phyloP scores from a whole-genome alignment of 2,888 invertebrate genomes.

The Plemyria rubiginata region DNA sequence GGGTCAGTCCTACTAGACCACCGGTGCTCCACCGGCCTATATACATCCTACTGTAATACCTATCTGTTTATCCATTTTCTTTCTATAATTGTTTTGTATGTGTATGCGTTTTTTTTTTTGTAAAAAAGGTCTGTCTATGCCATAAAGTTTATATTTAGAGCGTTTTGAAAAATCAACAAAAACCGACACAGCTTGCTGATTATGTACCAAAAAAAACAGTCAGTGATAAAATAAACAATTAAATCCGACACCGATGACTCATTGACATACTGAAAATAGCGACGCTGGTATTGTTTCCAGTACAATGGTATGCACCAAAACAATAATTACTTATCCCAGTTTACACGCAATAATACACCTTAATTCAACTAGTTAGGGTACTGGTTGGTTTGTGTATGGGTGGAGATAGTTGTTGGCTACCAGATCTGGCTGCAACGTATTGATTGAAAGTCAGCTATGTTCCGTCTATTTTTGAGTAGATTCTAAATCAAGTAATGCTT shows the following conservation, averaged over 20 bases:
- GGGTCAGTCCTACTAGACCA: too few species aligned
- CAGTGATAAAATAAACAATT: slow-evolving; percentile 39
- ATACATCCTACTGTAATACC: too few species aligned
- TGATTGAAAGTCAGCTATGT: slow-evolving; percentile 19
- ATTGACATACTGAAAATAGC: slow-evolving; percentile 61
- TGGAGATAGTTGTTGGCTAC: slow-evolving; percentile 23
- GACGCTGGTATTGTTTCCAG: slow-evolving; percentile 55
- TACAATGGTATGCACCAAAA: slow-evolving; percentile 43
- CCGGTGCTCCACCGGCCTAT: too few species aligned
- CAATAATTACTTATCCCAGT: slow-evolving; percentile 26
- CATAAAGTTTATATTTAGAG: too few species aligned
- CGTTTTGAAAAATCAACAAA: not conserved
- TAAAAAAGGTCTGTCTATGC: too few species aligned
- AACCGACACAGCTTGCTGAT: not conserved
- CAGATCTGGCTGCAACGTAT: slow-evolving; percentile 16
- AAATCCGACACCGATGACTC: slow-evolving; percentile 55
- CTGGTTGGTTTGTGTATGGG: slow-evolving; percentile 6
- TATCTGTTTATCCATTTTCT: too few species aligned
- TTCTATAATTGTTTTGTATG: too few species aligned
- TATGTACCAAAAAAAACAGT: slow-evolving; percentile 17
- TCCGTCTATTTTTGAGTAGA: slow-evolving; percentile 6
- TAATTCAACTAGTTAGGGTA: not conserved
- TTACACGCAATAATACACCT: slow-evolving; percentile 12
- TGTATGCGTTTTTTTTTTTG: too few species aligned
- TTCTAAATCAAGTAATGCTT: not conserved